Base-by-base conservation (phyloP, 2,797 vertebrate species). In the Enteromius trimaculatus region DNA sequence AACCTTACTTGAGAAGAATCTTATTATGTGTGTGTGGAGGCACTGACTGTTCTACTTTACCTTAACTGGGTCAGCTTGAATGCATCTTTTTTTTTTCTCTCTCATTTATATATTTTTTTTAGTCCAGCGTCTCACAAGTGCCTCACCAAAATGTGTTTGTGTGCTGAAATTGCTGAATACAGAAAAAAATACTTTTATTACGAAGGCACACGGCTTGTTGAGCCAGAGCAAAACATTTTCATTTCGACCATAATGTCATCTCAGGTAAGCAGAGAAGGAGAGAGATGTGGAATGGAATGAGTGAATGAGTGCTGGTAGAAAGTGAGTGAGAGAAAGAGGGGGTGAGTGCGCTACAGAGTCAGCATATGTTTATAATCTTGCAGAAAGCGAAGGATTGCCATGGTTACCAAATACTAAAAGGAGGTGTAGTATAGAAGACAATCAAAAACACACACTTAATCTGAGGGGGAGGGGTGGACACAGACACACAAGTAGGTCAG, bases 341-440 rank as follows among this genome's bases (percentile, higher is more conserved):
- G 87, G 72, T 60, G 84, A 81, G 89, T 86, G 87, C 86, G 83
- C 86, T 87, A 77, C 89, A 81, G 82, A 86, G 19, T 44, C 86
- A 88, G 91, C 91, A 90, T 90, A 86, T 85, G 82, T 83, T 70
- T 53, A 80, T n/a, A 83, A 89, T 88, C 87, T 87, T 90, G 82
- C 62, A 88, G 79, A 88, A 83, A 91, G 83, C 80, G 83, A 88
- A 89, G 87, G 51, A 90, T 94, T 90, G 86, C 92, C 90, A 92
- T 93, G 93, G 94, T 90, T 90, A 94, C 93, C 5, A 87, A 93
- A 94, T 90, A 93, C 92, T 92, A 90, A 93, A 92, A 92, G 87
- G 86, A 93, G 91, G 90, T 89, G 87, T 86, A 89, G 83, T 89
- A 83, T 6, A 29, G 81, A 79, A 93, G 88, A 94, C 91, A 90